Conservation (phyloP, 30 jellyfish, hydroid and myxozoan species). For the Chrysaora quinquecirrha region DNA sequence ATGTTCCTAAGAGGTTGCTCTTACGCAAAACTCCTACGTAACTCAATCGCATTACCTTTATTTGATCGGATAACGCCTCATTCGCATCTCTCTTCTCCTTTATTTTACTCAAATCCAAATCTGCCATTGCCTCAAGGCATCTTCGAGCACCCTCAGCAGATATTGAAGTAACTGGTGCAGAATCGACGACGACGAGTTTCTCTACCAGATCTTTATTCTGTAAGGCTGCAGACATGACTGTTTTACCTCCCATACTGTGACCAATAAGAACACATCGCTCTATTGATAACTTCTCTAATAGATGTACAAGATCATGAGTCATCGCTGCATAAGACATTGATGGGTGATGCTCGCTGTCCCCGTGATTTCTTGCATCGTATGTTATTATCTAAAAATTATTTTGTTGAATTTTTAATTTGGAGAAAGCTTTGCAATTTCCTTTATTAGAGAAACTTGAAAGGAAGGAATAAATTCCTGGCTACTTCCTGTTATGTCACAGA, state of each 20-base stretch:
- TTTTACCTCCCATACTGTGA: constrained; percentile 94
- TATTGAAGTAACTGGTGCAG: constrained; percentile 67
- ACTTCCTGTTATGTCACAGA: too few relatives aligned
- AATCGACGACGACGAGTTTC: constrained; percentile 76
- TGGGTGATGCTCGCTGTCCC: constrained; percentile 81
- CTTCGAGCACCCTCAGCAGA: constrained; percentile 62
- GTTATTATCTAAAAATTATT: constrained; percentile 63
- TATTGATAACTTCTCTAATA: constrained; percentile 45
- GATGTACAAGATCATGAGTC: constrained; percentile 53
- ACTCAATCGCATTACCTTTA: too few relatives aligned
- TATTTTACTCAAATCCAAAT: constrained; percentile 48
- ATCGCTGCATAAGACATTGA: constrained; percentile 77
- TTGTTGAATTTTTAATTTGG: too few relatives aligned
- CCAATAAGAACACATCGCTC: constrained; percentile 53
- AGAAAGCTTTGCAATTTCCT: too few relatives aligned
- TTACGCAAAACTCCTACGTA: too few relatives aligned
- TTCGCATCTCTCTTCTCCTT: constrained; percentile 47
- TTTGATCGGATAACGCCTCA: constrained; percentile 40
- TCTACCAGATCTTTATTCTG: constrained; percentile 54
- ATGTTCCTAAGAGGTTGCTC: too few relatives aligned
- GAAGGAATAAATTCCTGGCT: too few relatives aligned
- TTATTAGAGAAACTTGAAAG: too few relatives aligned
- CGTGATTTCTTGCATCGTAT: constrained; percentile 81
- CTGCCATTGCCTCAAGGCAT: constrained; percentile 76
- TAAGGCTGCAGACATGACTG: constrained; percentile 77